These are phyloP conservation scores for Proterorhinus semilunaris DNA, from an alignment of 2,113 vertebrate species.

Conservation along the genomic window DNA sequence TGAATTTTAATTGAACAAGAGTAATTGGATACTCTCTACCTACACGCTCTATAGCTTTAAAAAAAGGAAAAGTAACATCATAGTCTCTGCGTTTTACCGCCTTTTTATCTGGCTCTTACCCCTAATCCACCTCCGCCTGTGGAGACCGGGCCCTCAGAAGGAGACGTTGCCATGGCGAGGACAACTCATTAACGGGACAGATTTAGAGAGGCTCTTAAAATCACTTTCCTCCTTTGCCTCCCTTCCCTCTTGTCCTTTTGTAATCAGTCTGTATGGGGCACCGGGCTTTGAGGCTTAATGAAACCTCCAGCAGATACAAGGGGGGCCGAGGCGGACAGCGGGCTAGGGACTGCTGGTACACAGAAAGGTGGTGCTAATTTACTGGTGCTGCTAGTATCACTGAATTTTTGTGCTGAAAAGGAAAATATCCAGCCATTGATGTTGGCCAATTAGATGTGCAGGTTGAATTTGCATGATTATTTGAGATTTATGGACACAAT, in stretches of 20 bases:
- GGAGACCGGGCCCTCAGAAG: constrained; percentile 21
- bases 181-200: constrained; percentile 57
- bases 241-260: constrained; percentile 24
- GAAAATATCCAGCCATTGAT: not conserved
- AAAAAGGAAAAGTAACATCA: constrained; percentile 6
- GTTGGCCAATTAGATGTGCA: not conserved
- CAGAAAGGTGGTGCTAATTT: not conserved
- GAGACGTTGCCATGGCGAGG: constrained; percentile 62
- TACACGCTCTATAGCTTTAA: constrained; percentile 3
- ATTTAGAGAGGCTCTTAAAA: constrained; percentile 67
- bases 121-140: constrained; percentile 30
- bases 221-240: constrained; percentile 45
- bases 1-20: constrained; percentile 27
- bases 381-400: not conserved
- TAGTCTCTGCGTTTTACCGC: not conserved
- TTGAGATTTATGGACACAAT: not conserved
- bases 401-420: not conserved
- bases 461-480: not conserved
- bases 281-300: constrained; percentile 58
- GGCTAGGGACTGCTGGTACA: not conserved
- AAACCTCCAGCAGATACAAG: constrained; percentile 62
- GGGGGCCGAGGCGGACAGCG: constrained; percentile 20
- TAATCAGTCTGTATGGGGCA: constrained; percentile 62
- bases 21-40: not conserved
- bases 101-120: constrained; percentile 15